Percentiles rank a stretch among this genome's conserved stretches.
Evolutionary conservation across 2,888 invertebrate genomes (phyloP).

Genomic region (Diarsia brunnea): DNA sequence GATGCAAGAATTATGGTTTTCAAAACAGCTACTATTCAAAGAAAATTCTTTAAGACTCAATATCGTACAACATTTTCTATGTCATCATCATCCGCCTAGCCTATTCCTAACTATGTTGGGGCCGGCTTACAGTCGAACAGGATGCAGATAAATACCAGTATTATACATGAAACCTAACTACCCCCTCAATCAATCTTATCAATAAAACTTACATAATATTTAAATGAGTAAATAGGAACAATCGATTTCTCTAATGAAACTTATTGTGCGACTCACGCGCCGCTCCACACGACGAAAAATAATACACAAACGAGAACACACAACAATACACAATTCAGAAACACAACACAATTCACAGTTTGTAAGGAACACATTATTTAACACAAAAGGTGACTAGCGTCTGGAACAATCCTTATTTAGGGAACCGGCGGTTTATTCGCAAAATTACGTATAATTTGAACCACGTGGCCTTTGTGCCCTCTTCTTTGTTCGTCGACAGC

Average conservation of each 20-base stretch:
- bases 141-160: not conserved
- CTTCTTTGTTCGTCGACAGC: slow-evolving; percentile 28
- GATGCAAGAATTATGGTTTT: too few species aligned
- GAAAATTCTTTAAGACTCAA: not conserved
- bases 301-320: slow-evolving; percentile 17
- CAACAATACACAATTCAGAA: slow-evolving; percentile 36
- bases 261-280: slow-evolving; percentile 9
- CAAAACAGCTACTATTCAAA: not conserved
- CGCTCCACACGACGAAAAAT: not conserved
- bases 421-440: slow-evolving; percentile 22
- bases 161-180: not conserved
- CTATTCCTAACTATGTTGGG: not conserved
- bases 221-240: not conserved
- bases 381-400: slow-evolving; percentile 61
- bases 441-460: slow-evolving; percentile 47
- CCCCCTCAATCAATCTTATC: not conserved
- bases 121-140: not conserved
- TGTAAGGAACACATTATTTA: slow-evolving; percentile 59
- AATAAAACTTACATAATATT: not conserved
- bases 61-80: not conserved
- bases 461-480: slow-evolving; percentile 45
- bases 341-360: slow-evolving; percentile 48
- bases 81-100: not conserved
- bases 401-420: slow-evolving; percentile 46
- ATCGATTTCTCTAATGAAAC: slow-evolving; percentile 5